Evolutionary conservation across 2,888 invertebrate genomes (phyloP).

Genomic region (Pristionchus mayeri): DNA sequence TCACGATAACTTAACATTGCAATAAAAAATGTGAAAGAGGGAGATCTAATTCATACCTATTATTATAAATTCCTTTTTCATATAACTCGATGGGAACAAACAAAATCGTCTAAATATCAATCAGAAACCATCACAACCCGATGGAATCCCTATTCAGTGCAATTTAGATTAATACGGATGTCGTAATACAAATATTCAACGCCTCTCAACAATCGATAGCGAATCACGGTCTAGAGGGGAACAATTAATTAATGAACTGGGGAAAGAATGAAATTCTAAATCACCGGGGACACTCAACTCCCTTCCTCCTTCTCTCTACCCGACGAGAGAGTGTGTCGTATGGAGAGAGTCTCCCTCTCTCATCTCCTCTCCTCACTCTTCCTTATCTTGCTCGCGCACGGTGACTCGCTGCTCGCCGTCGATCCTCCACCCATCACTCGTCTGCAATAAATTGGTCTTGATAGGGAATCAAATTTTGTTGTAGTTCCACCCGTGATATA

Average conservation of each 20-base stretch:
- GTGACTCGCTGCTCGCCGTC: slow-evolving; percentile 21
- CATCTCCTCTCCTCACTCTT: slow-evolving; percentile 16
- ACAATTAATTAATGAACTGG: neutral
- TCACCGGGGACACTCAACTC: neutral
- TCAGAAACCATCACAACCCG: neutral
- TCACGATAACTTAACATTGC: too few relatives aligned
- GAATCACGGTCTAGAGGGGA: too few relatives aligned
- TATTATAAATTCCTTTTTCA: neutral
- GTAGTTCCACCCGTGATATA: too few relatives aligned
- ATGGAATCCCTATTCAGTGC: neutral
- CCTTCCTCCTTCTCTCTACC: too few relatives aligned
- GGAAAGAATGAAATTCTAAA: neutral
- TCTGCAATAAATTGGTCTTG: neutral
- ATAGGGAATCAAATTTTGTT: too few relatives aligned
- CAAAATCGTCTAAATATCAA: neutral
- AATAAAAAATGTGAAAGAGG: neutral
- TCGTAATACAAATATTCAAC: too few relatives aligned
- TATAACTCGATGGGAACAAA: neutral
- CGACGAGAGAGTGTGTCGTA: neutral
- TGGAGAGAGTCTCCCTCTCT: neutral
- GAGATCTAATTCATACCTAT: neutral
- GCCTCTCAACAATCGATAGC: neutral
- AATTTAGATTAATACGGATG: neutral
- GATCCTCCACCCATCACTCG: neutral
- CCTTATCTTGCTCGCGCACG: slow-evolving; percentile 24